phyloP scores from a whole-genome alignment of 1,140 invertebrate species.

The Hesperophylax magnus region DNA sequence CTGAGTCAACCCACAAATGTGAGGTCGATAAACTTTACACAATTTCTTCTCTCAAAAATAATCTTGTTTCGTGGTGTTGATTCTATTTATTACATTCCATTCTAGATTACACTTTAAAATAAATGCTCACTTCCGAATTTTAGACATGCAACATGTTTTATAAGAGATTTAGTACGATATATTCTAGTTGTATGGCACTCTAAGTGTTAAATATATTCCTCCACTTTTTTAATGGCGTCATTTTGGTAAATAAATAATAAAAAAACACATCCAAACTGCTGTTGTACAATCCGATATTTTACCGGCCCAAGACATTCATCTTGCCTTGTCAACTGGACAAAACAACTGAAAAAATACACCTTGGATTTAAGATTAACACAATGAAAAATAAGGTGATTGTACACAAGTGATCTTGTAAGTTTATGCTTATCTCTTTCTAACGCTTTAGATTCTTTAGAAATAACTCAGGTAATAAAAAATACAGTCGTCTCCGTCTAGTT shows the following conservation, averaged over 20 bases:
- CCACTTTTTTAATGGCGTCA: conserved; percentile 33
- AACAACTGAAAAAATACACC: conserved; percentile 27
- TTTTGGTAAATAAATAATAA: conserved; percentile 22
- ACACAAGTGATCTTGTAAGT: conserved; percentile 32
- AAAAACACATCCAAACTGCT: conserved; percentile 5
- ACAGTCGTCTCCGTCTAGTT: conserved; percentile 50
- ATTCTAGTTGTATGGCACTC: background rate
- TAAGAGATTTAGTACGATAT: too few species aligned
- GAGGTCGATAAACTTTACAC: too few species aligned
- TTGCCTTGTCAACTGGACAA: conserved; percentile 35
- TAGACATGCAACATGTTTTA: too few species aligned
- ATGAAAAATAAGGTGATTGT: conserved; percentile 42
- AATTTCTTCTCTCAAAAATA: too few species aligned
- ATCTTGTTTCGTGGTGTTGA: too few species aligned
- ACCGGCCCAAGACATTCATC: conserved; percentile 26
- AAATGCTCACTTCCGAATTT: too few species aligned
- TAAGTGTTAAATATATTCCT: conserved; percentile 21
- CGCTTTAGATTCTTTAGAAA: conserved; percentile 7
- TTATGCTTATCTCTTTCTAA: conserved; percentile 49
- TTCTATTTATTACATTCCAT: too few species aligned
- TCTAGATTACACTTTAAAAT: too few species aligned
- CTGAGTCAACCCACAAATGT: too few species aligned
- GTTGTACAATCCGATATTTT: conserved; percentile 15
- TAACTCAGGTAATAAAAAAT: conserved; percentile 24
- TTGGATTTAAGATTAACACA: conserved; percentile 36